Evolutionary conservation across 2,797 vertebrate genomes (phyloP).

Genomic region (Psittacula echo): DNA sequence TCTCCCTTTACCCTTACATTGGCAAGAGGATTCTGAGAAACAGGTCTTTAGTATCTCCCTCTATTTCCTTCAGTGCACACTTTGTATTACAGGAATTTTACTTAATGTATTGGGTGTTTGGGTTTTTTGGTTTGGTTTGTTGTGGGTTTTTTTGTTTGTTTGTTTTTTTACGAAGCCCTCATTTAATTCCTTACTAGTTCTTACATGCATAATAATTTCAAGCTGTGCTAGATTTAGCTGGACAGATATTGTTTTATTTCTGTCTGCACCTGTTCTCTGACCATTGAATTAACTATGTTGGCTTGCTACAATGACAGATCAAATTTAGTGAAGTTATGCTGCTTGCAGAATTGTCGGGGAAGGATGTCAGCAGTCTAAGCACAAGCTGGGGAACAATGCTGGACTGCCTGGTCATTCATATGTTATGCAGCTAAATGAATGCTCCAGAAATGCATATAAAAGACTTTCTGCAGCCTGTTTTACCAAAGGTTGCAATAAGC

Average conservation of each 20-base stretch:
- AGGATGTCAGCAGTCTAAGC: not conserved
- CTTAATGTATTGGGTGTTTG: not conserved
- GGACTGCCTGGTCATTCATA: not conserved
- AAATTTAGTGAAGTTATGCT: slow-evolving; percentile 39
- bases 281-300: slow-evolving; percentile 47
- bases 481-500: not conserved
- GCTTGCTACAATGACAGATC: slow-evolving; percentile 34
- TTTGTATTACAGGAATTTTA: not conserved
- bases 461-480: not conserved
- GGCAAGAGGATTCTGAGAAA: not conserved
- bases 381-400: not conserved
- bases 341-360: not conserved
- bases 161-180: not conserved
- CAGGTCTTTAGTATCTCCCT: not conserved
- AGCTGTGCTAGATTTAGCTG: slow-evolving; percentile 1
- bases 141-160: not conserved
- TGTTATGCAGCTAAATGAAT: not conserved
- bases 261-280: slow-evolving; percentile 60
- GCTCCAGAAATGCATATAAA: not conserved
- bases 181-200: not conserved
- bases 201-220: not conserved
- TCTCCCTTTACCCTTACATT: not conserved
- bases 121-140: too few species aligned
- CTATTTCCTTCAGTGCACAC: not conserved
- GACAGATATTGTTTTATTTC: slow-evolving; percentile 66